Evolutionary conservation across 2,888 invertebrate species (phyloP).

Genomic region (Thecocarcelia acutangulata): DNA sequence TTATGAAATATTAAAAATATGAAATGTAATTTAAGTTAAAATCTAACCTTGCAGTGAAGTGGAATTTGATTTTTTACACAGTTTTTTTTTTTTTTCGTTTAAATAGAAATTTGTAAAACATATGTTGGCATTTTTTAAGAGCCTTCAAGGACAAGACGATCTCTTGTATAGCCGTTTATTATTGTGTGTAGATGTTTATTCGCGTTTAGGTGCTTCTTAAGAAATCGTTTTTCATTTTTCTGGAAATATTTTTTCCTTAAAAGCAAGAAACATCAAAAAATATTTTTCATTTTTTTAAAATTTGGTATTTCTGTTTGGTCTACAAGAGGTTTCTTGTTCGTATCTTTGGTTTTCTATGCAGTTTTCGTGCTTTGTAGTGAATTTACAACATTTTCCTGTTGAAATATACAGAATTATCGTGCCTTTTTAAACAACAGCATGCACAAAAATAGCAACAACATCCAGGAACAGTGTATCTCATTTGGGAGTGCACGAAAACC

Average conservation of each 20-base stretch:
- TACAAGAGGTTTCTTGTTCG: conserved; percentile 36
- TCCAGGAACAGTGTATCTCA: conserved; percentile 65
- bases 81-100: conserved; percentile 24
- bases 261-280: conserved; percentile 3
- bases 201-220: background rate
- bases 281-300: conserved; percentile 39
- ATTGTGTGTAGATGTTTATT: background rate
- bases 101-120: conserved; percentile 27
- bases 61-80: conserved; percentile 4
- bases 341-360: conserved; percentile 39
- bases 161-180: background rate
- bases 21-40: conserved; percentile 8
- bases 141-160: conserved; percentile 5
- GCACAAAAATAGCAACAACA: conserved; percentile 15
- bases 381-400: conserved; percentile 77
- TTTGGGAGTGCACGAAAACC: conserved; percentile 77
- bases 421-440: conserved; percentile 72
- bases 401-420: conserved; percentile 76
- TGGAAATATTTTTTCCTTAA: conserved; percentile 28
- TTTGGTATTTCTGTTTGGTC: conserved; percentile 1
- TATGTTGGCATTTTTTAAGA: conserved; percentile 36
- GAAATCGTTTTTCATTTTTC: conserved; percentile 6
- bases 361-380: conserved; percentile 75
- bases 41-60: conserved; percentile 49
- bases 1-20: conserved; percentile 53